Evolutionary conservation across 2,113 vertebrate genomes (phyloP), one percentile per base, ranked within the genome.

Genomic region (Megaceryle maxima): DNA sequence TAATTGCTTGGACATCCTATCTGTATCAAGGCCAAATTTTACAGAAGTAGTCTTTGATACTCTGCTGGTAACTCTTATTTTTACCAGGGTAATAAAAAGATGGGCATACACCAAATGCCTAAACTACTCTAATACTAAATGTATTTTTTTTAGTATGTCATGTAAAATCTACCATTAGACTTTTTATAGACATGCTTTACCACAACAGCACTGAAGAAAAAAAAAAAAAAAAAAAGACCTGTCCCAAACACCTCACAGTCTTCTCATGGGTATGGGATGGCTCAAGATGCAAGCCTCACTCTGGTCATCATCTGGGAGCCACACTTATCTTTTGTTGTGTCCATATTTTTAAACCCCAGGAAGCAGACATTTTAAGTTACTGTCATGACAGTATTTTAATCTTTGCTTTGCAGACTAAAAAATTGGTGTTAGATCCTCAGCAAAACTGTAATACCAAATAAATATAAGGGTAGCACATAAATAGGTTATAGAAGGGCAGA

Each of bases 401-500:
- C 50, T 84, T 69, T 81, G 56, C 12, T 73, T 93, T 75, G 33
- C 33, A 56, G 18, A 82, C 74, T 60, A 25, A 91, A 94, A 79
- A 93, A 75, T 11, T 59, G 82, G 16, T 51, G n/a, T 82, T 69
- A 75, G 41, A 75, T 79, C 37, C 73, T 88, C 46, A 68, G 76
- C 25, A 81, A 84, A 94, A 81, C 20, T 67, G 5, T 37, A 94
- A 60, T 55, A 96, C 20, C 43, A 96, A 91, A 92, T 56, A 91
- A 93, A 74, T 87, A 82, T 75, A 91, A 96, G 81, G 51, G 16
- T 24, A 90, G 25, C 48, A 75, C 37, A 75, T 82, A 96, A 90
- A 78, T 48, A 91, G 59, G 87, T 96, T 95, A 90, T 46, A 92
- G 91, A 96, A 94, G 80, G 86, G 60, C 83, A 96, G 82, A 89